phyloP scores from a whole-genome alignment of 2,888 invertebrate species.

The Alloplasta piceator region DNA sequence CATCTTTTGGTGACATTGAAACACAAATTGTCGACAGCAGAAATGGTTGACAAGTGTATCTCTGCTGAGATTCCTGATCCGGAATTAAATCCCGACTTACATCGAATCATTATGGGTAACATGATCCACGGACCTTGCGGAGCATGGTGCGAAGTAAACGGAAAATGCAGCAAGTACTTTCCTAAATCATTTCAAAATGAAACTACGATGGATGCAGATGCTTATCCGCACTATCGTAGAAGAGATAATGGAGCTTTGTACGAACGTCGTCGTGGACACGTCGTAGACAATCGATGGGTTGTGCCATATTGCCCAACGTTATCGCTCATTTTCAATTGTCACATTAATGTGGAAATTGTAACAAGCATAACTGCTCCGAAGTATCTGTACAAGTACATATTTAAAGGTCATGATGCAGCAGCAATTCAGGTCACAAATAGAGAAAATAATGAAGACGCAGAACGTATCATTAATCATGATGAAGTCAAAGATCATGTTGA shows the following conservation, averaged over 20 bases:
- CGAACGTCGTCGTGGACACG: slow-evolving; percentile 43
- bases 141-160: slow-evolving; percentile 62
- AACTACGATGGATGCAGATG: slow-evolving; percentile 65
- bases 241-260: slow-evolving; percentile 62
- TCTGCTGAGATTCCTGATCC: slow-evolving; percentile 78
- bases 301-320: slow-evolving; percentile 74
- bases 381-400: slow-evolving; percentile 23
- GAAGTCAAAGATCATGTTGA: slow-evolving; percentile 66
- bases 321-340: slow-evolving; percentile 45
- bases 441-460: slow-evolving; percentile 18
- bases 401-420: slow-evolving; percentile 68
- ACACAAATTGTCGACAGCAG: too few relatives aligned
- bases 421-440: slow-evolving; percentile 23
- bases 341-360: slow-evolving; percentile 66
- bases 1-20: neutral
- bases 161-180: slow-evolving; percentile 63
- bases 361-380: slow-evolving; percentile 67
- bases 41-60: slow-evolving; percentile 66
- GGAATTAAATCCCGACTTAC: too few relatives aligned
- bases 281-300: slow-evolving; percentile 74
- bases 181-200: slow-evolving; percentile 67
- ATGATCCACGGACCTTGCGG: slow-evolving; percentile 80
- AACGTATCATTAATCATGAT: slow-evolving; percentile 54
- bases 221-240: slow-evolving; percentile 69
- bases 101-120: slow-evolving; percentile 68